Evolutionary conservation across 2,888 invertebrate genomes (phyloP).

Genomic region (Sympetrum striolatum): DNA sequence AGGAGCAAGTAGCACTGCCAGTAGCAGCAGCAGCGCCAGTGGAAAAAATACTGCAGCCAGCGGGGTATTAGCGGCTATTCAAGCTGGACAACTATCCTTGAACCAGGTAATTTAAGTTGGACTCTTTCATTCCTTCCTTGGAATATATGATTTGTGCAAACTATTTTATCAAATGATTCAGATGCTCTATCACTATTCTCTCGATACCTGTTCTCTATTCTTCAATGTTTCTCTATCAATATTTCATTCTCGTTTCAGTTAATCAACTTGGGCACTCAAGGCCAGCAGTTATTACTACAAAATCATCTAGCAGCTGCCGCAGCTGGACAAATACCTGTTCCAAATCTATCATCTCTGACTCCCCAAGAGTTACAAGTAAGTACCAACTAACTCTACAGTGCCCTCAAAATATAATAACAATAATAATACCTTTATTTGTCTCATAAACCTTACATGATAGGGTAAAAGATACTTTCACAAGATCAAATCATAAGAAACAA

Average conservation of each 20-base stretch:
- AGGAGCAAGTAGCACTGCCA: slow-evolving; percentile 32
- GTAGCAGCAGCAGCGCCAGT: neutral
- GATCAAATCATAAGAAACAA: too few relatives aligned
- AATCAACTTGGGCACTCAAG: slow-evolving; percentile 56
- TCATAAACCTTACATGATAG: too few relatives aligned
- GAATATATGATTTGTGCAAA: too few relatives aligned
- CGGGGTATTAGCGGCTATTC: slow-evolving; percentile 59
- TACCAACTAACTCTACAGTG: neutral
- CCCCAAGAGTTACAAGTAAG: slow-evolving; percentile 57
- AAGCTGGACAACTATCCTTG: slow-evolving; percentile 60
- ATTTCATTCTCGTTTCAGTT: slow-evolving; percentile 51
- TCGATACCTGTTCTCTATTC: neutral
- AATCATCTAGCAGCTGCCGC: slow-evolving; percentile 58
- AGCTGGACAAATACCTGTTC: slow-evolving; percentile 52
- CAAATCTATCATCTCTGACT: slow-evolving; percentile 55
- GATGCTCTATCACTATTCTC: neutral
- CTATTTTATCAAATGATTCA: too few relatives aligned
- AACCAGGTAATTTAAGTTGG: slow-evolving; percentile 56
- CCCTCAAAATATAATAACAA: too few relatives aligned
- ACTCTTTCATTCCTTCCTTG: too few relatives aligned
- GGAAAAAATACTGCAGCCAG: slow-evolving; percentile 52
- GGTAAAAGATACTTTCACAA: too few relatives aligned
- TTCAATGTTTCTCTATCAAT: too few relatives aligned
- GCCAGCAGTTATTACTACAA: slow-evolving; percentile 57
- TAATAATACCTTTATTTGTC: too few relatives aligned